Conservation (phyloP, 2,113 vertebrate genomes). For the Pterocles burchelli region DNA sequence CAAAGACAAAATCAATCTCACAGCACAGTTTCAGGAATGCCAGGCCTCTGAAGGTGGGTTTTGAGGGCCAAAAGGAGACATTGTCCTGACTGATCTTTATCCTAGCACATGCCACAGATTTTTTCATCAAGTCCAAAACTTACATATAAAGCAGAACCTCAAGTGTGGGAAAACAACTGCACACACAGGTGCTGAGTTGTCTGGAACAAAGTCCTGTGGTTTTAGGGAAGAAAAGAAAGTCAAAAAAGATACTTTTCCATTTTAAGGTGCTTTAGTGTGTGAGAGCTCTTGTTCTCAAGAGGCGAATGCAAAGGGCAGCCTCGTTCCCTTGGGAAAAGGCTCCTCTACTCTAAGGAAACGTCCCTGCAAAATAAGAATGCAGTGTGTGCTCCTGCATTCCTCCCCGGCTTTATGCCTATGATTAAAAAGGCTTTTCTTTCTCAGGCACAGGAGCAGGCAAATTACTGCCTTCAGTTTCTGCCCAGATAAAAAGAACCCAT, state of each 20-base stretch:
- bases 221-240: not conserved
- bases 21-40: not conserved
- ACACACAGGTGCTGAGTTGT: not conserved
- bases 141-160: not conserved
- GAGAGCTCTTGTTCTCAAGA: constrained; percentile 2
- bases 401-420: not conserved
- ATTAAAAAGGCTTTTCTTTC: constrained; percentile 11
- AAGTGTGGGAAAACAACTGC: not conserved
- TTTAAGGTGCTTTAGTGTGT: not conserved
- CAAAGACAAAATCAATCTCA: not conserved
- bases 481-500: not conserved
- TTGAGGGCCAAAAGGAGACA: not conserved
- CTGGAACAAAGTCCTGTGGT: not conserved
- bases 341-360: not conserved
- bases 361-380: not conserved
- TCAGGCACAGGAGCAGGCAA: not conserved
- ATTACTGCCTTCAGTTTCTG: not conserved
- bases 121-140: not conserved
- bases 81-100: not conserved
- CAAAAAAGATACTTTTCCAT: not conserved
- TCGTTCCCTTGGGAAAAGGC: constrained; percentile 6
- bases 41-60: not conserved
- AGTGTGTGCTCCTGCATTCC: not conserved
- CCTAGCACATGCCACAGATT: not conserved
- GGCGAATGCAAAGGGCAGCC: not conserved